A percentile compares a stretch with the other conserved stretches of the same genome.
These are phyloP conservation scores for Euplagia quadripunctaria DNA, from an alignment of 2,888 invertebrate species.

Conservation along the genomic window DNA sequence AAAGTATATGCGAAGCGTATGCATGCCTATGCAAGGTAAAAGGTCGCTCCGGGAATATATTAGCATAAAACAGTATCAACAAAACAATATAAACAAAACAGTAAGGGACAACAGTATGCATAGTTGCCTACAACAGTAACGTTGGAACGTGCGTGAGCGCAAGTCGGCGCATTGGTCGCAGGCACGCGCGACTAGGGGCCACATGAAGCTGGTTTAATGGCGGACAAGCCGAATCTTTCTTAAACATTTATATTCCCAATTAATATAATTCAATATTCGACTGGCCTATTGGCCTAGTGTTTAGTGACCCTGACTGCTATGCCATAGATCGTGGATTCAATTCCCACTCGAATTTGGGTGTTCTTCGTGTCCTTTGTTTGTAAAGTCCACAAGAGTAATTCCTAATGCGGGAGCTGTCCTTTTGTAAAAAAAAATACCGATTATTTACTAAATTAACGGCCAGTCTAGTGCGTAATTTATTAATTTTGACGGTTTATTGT, in stretches of 20 bases:
- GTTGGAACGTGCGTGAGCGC: slow-evolving; percentile 56
- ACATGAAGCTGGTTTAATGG: slow-evolving; percentile 1
- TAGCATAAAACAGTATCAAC: slow-evolving; percentile 42
- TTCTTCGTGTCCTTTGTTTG: too few relatives aligned
- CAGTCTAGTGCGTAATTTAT: too few relatives aligned
- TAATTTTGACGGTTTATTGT: too few relatives aligned
- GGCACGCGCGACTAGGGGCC: slow-evolving; percentile 54
- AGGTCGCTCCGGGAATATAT: slow-evolving; percentile 42
- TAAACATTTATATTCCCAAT: background rate
- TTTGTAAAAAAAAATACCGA: too few relatives aligned
- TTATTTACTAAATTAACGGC: too few relatives aligned
- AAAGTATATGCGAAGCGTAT: slow-evolving; percentile 14
- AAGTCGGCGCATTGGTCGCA: slow-evolving; percentile 53
- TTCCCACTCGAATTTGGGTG: too few relatives aligned
- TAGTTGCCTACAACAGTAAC: slow-evolving; percentile 45
- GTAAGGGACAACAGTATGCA: slow-evolving; percentile 23
- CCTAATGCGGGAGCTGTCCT: too few relatives aligned
- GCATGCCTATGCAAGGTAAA: slow-evolving; percentile 34
- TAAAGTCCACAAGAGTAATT: too few relatives aligned
- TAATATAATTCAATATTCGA: too few relatives aligned
- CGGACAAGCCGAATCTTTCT: slow-evolving; percentile 11
- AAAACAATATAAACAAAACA: slow-evolving; percentile 22
- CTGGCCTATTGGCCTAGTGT: too few relatives aligned
- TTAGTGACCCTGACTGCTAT: too few relatives aligned
- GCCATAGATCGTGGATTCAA: too few relatives aligned